Evolutionary conservation across 2,888 invertebrate species (phyloP), one percentile per base, ranked within the genome.

Genomic region (Thymelicus lineola): DNA sequence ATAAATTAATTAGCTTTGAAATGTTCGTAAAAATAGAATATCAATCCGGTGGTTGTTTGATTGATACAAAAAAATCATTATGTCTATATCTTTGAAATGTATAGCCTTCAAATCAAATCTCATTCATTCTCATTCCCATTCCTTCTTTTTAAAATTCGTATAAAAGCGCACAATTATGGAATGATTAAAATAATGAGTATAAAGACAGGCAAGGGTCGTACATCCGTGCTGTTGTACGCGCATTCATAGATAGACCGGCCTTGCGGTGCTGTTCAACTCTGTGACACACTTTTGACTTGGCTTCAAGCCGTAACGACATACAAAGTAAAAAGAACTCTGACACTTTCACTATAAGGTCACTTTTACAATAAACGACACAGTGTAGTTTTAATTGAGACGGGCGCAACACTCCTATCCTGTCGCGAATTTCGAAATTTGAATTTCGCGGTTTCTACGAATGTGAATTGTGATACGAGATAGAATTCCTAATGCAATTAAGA

Each of bases 241-340:
- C 90, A 86, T 81, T 87, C 88, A 84, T 86, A 91, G 91, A 92
- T 91, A 93, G 87, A 84, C 80, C 88, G 93, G 88, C 93, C 93
- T 93, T 92, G 91, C 86, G 80, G 85, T 88, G 90, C 88, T 90
- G 84, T 92, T 93, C 92, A 93, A 92, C 92, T 88, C 87, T 82
- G 87, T 93, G 93, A 93, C 93, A 93, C 86, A 93, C 89, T 91
- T 93, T 91, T 88, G 87, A 90, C 82, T 92, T 93, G 93, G 93
- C 93, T 89, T 84, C 85, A 85, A 87, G 91, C 91, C 93, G 88
- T 82, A 77, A 72, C 61, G 45, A 71, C 71, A 58, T 76, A 74
- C 86, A 84, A 75, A 73, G 80, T 68, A 86, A 84, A 84, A 74
- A 72, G 75, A 76, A 83, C 87, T 80, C 81, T 91, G 86, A 74